Percentiles rank a stretch among this genome's conserved stretches.
Conservation (phyloP, 2,113 vertebrate species). For the Etheostoma spectabile region DNA sequence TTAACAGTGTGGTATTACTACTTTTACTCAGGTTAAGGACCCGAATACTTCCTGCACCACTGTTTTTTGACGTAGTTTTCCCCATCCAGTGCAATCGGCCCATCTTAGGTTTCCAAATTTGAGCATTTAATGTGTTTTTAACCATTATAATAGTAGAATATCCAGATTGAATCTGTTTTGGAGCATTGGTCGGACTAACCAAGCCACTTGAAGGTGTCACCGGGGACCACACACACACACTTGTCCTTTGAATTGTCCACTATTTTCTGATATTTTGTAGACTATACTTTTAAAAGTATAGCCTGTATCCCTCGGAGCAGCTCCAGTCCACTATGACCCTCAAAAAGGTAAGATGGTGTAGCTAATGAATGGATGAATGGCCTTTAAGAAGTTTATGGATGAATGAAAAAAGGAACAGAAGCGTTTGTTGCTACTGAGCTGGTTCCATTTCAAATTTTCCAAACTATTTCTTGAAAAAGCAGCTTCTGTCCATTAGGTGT, state of each 20-base stretch:
- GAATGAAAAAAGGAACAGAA: too few species aligned
- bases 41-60: too few species aligned
- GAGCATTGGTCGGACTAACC: background rate
- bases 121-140: background rate
- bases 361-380: slow-evolving; percentile 15
- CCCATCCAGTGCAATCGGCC: background rate
- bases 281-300: background rate
- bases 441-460: too few species aligned
- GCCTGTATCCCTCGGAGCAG: background rate
- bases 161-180: background rate
- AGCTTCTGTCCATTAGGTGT: background rate
- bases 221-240: background rate
- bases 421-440: too few species aligned
- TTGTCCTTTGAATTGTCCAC: background rate
- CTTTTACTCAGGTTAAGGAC: too few species aligned
- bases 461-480: background rate
- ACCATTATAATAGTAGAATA: background rate
- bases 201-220: background rate
- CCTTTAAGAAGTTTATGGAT: too few species aligned
- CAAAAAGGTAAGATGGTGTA: background rate
- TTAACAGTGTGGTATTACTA: too few species aligned
- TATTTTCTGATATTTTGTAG: background rate
- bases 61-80: background rate
- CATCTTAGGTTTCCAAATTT: background rate
- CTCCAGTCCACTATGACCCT: background rate